Percentiles rank a stretch among this genome's conserved stretches.
These are phyloP conservation scores for Sebastes diaconus DNA, from an alignment of 2,797 vertebrate species.

Conservation along the genomic window DNA sequence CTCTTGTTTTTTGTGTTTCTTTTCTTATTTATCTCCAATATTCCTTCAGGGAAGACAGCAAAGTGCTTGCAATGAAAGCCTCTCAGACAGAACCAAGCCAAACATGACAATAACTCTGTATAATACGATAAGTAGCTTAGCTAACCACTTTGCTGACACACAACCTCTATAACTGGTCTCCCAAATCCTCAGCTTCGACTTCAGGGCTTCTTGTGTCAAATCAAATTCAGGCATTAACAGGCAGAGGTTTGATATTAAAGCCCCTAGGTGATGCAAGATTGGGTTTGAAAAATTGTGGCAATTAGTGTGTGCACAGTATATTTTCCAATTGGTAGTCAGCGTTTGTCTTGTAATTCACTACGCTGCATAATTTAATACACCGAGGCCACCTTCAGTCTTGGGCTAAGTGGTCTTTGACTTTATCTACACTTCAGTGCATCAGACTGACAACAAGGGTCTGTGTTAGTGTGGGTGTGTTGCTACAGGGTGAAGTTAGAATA, in stretches of 20 bases:
- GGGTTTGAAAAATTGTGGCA: conserved; percentile 44
- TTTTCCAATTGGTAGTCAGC: conserved; percentile 35
- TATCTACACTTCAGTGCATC: conserved; percentile 3
- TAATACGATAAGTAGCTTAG: conserved; percentile 75
- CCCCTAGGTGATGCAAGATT: conserved; percentile 33
- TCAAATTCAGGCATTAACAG: conserved; percentile 47
- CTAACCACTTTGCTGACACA: conserved; percentile 65
- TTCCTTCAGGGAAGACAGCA: conserved; percentile 51
- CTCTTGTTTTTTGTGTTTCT: conserved; percentile 47
- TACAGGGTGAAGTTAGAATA: background rate
- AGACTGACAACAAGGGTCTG: background rate
- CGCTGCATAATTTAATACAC: conserved; percentile 25
- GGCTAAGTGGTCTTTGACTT: conserved; percentile 14
- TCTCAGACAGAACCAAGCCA: conserved; percentile 51
- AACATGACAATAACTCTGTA: conserved; percentile 65
- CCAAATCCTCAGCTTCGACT: conserved; percentile 61
- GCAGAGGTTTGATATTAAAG: conserved; percentile 52
- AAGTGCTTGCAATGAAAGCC: conserved; percentile 46
- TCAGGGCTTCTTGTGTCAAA: conserved; percentile 59
- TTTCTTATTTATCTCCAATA: conserved; percentile 34
- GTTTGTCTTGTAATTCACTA: conserved; percentile 41
- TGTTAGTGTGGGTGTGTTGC: background rate
- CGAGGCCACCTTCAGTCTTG: background rate
- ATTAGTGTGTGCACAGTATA: conserved; percentile 39
- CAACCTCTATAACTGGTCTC: conserved; percentile 52